Conservation (phyloP, 1,140 invertebrate genomes). For the Cephus cinctus region DNA sequence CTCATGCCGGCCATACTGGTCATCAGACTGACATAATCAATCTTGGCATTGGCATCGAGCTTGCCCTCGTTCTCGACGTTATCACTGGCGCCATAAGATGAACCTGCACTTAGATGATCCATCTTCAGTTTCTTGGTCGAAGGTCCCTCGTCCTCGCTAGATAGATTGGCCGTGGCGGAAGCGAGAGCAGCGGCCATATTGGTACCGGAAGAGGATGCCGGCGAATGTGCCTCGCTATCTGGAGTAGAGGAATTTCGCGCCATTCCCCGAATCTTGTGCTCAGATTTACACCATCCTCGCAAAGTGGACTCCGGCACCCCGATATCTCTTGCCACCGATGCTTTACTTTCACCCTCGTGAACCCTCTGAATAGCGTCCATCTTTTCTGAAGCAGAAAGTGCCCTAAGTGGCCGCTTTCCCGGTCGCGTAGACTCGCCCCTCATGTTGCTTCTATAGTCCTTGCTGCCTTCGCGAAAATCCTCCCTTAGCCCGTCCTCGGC, state of each 20-base stretch:
- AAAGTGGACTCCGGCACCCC: conserved; percentile 81
- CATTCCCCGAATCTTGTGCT: conserved; percentile 73
- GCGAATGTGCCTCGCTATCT: conserved; percentile 54
- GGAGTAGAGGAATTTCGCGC: conserved; percentile 64
- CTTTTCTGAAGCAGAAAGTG: conserved; percentile 73
- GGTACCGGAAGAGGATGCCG: conserved; percentile 56
- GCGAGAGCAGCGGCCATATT: conserved; percentile 43
- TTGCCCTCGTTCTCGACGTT: conserved; percentile 19
- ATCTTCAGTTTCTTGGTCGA: conserved; percentile 25
- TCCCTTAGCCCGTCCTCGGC: conserved; percentile 23
- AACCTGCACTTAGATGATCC: conserved; percentile 1
- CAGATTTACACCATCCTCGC: conserved; percentile 82
- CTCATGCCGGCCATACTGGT: conserved; percentile 32
- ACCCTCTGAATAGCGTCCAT: conserved; percentile 76
- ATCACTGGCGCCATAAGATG: conserved; percentile 12
- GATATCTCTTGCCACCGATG: conserved; percentile 77
- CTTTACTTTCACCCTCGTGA: conserved; percentile 78
- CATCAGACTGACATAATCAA: conserved; percentile 28
- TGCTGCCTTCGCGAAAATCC: conserved; percentile 19
- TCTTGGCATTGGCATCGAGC: conserved; percentile 15
- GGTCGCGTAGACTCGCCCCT: conserved; percentile 35
- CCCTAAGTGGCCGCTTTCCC: conserved; percentile 70
- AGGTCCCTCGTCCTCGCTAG: conserved; percentile 39
- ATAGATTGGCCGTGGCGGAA: conserved; percentile 18
- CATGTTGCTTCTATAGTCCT: conserved; percentile 26